Evolutionary conservation across 2,113 vertebrate species (phyloP).

Genomic region (Ascaphus truei): DNA sequence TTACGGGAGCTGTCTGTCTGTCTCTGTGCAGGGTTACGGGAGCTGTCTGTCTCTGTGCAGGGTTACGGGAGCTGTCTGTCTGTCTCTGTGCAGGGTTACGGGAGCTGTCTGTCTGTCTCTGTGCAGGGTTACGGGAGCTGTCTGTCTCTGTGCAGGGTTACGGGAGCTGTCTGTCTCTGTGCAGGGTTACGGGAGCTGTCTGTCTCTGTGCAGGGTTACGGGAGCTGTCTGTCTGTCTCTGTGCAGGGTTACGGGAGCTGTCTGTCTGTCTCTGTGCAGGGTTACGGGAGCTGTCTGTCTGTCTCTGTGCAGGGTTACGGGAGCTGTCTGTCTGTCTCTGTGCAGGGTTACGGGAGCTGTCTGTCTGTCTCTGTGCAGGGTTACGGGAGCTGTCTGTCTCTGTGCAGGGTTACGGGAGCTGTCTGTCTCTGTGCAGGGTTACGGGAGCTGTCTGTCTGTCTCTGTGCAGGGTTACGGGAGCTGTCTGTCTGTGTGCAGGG

Average conservation of each 20-base stretch:
- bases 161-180: too few relatives aligned
- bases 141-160: too few relatives aligned
- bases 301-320: slow-evolving; percentile 41
- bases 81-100: too few relatives aligned
- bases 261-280: slow-evolving; percentile 63
- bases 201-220: not conserved
- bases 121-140: too few relatives aligned
- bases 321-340: not conserved
- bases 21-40: too few relatives aligned
- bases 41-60: too few relatives aligned
- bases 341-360: not conserved
- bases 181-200: too few relatives aligned
- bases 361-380: not conserved
- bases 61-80: too few relatives aligned
- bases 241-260: too few relatives aligned
- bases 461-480: not conserved
- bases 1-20: too few relatives aligned
- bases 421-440: not conserved
- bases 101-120: too few relatives aligned
- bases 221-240: too few relatives aligned
- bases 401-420: not conserved
- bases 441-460: not conserved
- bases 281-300: slow-evolving; percentile 88
- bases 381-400: not conserved
- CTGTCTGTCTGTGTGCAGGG: not conserved